These are phyloP conservation scores for Tigriopus japonicus DNA, from an alignment of 1,140 invertebrate species.

Conservation along the genomic window DNA sequence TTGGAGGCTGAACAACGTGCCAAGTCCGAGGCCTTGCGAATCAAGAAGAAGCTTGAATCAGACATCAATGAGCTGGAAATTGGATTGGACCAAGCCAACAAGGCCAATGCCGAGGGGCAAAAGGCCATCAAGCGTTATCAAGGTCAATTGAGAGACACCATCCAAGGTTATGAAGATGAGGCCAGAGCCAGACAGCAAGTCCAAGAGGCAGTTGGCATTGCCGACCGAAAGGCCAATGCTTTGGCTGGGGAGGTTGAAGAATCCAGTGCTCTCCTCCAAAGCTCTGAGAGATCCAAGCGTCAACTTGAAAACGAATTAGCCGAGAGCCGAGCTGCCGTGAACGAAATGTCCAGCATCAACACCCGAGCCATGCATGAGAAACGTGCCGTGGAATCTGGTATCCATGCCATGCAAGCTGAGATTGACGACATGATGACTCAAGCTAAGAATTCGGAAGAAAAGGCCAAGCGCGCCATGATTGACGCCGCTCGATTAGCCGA, in stretches of 20 bases:
- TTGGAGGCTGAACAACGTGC: conserved; percentile 34
- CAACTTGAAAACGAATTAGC: neutral
- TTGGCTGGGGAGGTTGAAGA: conserved; percentile 35
- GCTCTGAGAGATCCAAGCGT: conserved; percentile 33
- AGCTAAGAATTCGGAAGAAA: neutral
- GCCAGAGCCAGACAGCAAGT: conserved; percentile 98
- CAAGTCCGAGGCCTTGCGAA: conserved; percentile 32
- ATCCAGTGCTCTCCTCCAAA: conserved; percentile 31
- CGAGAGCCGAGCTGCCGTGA: neutral
- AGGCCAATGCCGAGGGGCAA: conserved; percentile 33
- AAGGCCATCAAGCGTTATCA: conserved; percentile 26
- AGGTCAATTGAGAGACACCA: neutral
- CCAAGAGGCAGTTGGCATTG: conserved; percentile 60
- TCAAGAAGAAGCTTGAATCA: conserved; percentile 39
- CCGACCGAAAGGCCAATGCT: conserved; percentile 34
- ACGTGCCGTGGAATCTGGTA: conserved; percentile 17
- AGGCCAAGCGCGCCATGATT: neutral
- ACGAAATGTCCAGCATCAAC: neutral
- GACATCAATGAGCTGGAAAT: conserved; percentile 41
- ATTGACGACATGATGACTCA: neutral
- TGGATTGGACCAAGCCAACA: conserved; percentile 29
- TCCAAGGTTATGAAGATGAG: conserved; percentile 41
- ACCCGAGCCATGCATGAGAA: conserved; percentile 29
- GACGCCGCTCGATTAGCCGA: neutral
- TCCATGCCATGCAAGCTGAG: neutral